Conservation (phyloP, 1,140 invertebrate species). For the Drosophila prosaltans region DNA sequence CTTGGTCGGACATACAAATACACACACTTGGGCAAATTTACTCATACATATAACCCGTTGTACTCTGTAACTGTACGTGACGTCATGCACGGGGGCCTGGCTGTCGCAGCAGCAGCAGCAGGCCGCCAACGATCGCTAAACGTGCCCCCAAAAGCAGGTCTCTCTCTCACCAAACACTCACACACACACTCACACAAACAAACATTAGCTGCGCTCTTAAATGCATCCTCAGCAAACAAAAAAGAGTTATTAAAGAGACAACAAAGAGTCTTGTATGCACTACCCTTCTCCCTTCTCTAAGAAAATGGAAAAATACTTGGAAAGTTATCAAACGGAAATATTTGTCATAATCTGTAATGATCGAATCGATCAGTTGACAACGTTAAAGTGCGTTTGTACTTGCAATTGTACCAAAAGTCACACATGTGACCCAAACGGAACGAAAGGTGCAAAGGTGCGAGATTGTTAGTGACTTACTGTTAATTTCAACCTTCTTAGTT, state of each 20-base stretch:
- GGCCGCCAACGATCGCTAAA: conserved; percentile 37
- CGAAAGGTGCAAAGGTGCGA: conserved; percentile 54
- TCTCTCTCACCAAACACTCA: conserved; percentile 23
- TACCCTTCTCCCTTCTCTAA: background rate
- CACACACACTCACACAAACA: background rate
- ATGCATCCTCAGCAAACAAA: conserved; percentile 22
- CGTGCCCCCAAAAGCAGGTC: conserved; percentile 72
- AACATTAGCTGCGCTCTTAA: conserved; percentile 33
- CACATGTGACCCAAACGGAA: conserved; percentile 59
- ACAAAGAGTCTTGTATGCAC: conserved; percentile 1
- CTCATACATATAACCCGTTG: background rate
- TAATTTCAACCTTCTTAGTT: conserved; percentile 34
- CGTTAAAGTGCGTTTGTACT: conserved; percentile 4
- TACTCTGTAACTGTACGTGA: conserved; percentile 61
- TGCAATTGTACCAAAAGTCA: conserved; percentile 50
- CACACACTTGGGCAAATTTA: background rate
- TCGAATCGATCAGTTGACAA: background rate
- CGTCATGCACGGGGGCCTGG: conserved; percentile 76
- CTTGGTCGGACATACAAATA: background rate
- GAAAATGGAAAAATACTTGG: background rate
- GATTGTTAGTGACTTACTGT: conserved; percentile 54
- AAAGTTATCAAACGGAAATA: background rate
- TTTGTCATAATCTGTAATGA: background rate
- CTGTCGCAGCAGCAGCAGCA: conserved; percentile 35
- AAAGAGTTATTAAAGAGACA: conserved; percentile 1